These are phyloP conservation scores for Stomatorhinus ivindoensis DNA, from an alignment of 2,113 vertebrate genomes.

Conservation along the genomic window DNA sequence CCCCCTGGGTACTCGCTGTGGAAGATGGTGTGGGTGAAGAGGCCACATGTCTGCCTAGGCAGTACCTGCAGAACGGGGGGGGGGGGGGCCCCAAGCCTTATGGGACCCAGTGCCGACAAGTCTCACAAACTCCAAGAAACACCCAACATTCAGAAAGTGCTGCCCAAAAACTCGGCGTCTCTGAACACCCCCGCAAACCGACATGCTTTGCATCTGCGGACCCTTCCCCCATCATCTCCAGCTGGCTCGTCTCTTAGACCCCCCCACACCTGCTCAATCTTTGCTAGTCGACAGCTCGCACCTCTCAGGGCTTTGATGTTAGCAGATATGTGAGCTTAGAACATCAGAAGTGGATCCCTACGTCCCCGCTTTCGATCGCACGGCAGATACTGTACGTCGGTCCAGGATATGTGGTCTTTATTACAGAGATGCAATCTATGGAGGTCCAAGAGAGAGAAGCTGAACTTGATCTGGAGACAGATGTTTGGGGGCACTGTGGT, in stretches of 20 bases:
- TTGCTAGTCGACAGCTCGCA: background rate
- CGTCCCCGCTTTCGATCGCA: background rate
- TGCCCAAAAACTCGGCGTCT: background rate
- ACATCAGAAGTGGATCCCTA: background rate
- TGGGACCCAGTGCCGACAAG: background rate
- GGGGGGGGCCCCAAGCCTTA: background rate
- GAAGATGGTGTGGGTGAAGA: slow-evolving; percentile 87
- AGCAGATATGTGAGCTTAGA: background rate
- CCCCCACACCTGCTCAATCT: background rate
- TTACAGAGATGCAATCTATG: background rate
- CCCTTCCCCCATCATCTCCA: background rate
- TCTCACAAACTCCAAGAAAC: too few relatives aligned
- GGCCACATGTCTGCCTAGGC: slow-evolving; percentile 78
- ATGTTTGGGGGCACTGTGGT: background rate
- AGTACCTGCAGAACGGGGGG: slow-evolving; percentile 58
- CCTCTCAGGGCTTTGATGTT: background rate
- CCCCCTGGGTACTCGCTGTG: slow-evolving; percentile 80
- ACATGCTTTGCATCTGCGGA: background rate
- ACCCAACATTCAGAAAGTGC: too few relatives aligned
- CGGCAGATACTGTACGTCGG: background rate
- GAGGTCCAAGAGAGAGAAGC: background rate
- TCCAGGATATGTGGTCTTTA: background rate
- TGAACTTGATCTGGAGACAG: background rate
- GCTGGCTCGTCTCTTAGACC: background rate
- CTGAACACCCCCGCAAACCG: background rate